Base-by-base conservation (phyloP, 2,797 vertebrate species). In the Microtus californicus region DNA sequence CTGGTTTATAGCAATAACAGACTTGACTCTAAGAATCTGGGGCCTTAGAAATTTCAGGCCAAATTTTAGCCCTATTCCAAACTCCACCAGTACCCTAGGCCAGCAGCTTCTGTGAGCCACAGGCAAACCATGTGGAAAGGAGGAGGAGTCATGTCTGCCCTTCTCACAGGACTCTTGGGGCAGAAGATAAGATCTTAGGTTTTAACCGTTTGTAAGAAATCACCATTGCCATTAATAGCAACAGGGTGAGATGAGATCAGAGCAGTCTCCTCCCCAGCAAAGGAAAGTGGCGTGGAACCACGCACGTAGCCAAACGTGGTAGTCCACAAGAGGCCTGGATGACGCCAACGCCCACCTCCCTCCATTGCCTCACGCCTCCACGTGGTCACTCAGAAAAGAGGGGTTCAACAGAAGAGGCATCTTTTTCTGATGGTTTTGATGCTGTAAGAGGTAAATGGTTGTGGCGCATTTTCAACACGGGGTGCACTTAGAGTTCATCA, bases 351-450 rank as follows among this genome's bases (percentile, higher is more conserved):
- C 69, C 19, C 67, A 5, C 0, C 21, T 11, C 29, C 43, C 3
- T 1, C 23, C 21, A 17, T 3, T 1, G 10, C 27, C 7, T 69
- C 2, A 10, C 4, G 0, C n/a, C 29, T 69, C 83, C 13, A 0
- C 51, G 34, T 0, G 17, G 9, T n/a, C 54, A 13, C 2, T 25
- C 11, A 59, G 23, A 93, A 61, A 69, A 15, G 13, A 14, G 48
- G 61, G 40, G 21, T 51, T 34, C 0, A 17, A n/a, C 40, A 9
- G 2, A 2, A 45, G 15, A 90, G 31, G 21, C 63, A 15, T 69
- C 31, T 34, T 43, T 87, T 59, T 73, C 69, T 43, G 37, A 13
- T 6, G 14, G 34, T 37, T 73, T 87, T 73, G 48, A 56, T 40
- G 65, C 11, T n/a, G 1, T 69, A 51, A 48, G 29, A 48, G n/a